Percentiles rank a stretch among this genome's conserved stretches.
Evolutionary conservation across 2,888 invertebrate species (phyloP).

Genomic region (Scaptomyza parva): DNA sequence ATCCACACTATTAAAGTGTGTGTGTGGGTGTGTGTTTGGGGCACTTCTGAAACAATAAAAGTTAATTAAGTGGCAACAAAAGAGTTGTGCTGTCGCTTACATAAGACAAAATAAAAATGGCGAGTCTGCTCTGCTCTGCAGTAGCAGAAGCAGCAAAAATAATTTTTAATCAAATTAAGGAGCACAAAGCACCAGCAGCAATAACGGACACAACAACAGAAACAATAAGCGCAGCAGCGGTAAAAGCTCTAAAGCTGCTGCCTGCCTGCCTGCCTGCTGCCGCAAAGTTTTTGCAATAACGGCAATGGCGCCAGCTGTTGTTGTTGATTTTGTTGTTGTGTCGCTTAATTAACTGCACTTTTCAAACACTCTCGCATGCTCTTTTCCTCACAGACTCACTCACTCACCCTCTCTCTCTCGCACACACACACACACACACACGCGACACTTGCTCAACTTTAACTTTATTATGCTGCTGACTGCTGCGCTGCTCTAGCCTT

Average conservation of each 20-base stretch:
- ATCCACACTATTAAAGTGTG: not conserved
- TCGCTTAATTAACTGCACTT: conserved; percentile 56
- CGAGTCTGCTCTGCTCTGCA: no score
- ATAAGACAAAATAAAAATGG: conserved; percentile 45
- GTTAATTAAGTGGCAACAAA: conserved; percentile 59
- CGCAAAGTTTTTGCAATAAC: conserved; percentile 35
- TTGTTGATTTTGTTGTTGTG: conserved; percentile 19
- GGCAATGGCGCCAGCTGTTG: conserved; percentile 32
- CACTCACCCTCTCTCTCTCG: not conserved
- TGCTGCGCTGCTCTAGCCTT: conserved; percentile 7
- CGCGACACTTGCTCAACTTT: conserved; percentile 42
- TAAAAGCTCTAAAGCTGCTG: conserved; percentile 6
- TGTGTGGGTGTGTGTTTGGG: not conserved
- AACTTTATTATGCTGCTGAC: conserved; percentile 51
- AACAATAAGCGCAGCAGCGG: not conserved
- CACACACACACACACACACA: not conserved
- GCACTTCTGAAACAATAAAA: conserved; percentile 46
- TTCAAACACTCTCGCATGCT: conserved; percentile 13
- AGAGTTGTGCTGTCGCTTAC: conserved; percentile 47
- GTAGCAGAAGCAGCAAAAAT: conserved; percentile 9
- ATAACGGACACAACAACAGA: conserved; percentile 2
- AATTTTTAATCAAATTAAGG: conserved; percentile 48
- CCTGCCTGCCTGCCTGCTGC: conserved; percentile 31
- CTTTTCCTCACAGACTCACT: not conserved
- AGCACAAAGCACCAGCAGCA: conserved; percentile 18